Evolutionary conservation across 2,888 invertebrate species (phyloP), one percentile per base, ranked within the genome.

Genomic region (Magallana nippona): DNA sequence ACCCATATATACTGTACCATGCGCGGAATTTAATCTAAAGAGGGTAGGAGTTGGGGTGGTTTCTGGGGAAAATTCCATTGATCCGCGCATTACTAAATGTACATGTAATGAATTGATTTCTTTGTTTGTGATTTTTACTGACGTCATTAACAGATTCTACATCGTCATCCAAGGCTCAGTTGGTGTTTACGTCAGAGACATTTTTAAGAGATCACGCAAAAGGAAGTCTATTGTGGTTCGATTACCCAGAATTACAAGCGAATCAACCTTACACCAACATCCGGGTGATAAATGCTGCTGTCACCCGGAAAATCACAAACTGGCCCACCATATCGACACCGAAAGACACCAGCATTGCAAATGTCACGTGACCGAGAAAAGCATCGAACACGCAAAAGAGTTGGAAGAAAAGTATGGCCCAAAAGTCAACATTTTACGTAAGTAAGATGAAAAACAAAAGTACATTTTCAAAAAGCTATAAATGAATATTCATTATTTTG

Each of bases 161-260:
- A 86, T 89, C 58, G 87, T 89, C 1, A 71, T 89, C 60, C 58
- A 83, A 63, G 88, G 88, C 1, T 80, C 82, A 2, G 87, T 88
- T 1, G 86, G 87, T 5, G 84, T 89, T 10, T 87, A 85, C 78
- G 62, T 87, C 13, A 86, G 86, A 77, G 55, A 83, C 13, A 22
- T 2, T 5, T 27, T 1, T 10, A 85, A 86, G 32, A 81, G 83
- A 32, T 85, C 44, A 32, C 87, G 27, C 84, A 86, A n/a, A 86
- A 88, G 44, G 81, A 78, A 60, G 17, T 80, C 32, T 17, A 79
- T 32, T 22, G 78, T 3, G 84, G 11, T 81, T 82, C 58, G 85
- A 85, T 56, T 82, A 84, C 71, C 84, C 81, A 55, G 55, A 44
- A 82, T 78, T 11, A 11, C 44, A 1, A 55, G 56, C 17, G 15